phyloP scores from a whole-genome alignment of 2,113 vertebrate species.

The Chloebia gouldiae region DNA sequence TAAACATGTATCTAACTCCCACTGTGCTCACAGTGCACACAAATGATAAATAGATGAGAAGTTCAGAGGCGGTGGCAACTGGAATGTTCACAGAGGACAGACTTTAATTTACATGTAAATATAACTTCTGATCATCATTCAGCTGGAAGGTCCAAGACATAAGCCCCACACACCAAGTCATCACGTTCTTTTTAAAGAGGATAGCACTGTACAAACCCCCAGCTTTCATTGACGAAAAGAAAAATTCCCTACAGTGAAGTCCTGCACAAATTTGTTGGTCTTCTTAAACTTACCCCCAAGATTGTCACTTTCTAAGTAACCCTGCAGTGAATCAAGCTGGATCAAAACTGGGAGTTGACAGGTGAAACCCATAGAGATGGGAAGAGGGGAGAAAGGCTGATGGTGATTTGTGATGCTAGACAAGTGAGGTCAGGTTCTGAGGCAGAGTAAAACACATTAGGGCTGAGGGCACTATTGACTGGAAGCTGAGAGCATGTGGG shows the following conservation, averaged over 20 bases:
- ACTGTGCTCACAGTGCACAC: conserved; percentile 79
- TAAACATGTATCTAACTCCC: conserved; percentile 39
- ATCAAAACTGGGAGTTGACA: not conserved
- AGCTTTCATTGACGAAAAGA: not conserved
- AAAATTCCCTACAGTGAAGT: not conserved
- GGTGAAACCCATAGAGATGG: not conserved
- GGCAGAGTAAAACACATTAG: not conserved
- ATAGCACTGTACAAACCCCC: not conserved
- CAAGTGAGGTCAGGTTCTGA: not conserved
- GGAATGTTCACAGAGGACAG: conserved; percentile 60
- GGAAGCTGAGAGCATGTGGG: not conserved
- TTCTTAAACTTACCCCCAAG: not conserved
- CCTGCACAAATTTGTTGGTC: not conserved
- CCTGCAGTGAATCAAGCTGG: not conserved
- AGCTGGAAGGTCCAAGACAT: conserved; percentile 14
- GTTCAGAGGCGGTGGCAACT: conserved; percentile 47
- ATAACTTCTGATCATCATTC: conserved; percentile 54
- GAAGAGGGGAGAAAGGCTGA: not conserved
- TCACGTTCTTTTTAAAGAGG: not conserved
- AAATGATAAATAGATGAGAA: conserved; percentile 65
- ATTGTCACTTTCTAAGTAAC: not conserved
- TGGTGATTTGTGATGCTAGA: not conserved
- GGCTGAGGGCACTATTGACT: not conserved
- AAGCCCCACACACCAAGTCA: not conserved
- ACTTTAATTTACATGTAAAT: conserved; percentile 80